phyloP scores from a whole-genome alignment of 2,113 vertebrate species.

The Pterocles orientalis region DNA sequence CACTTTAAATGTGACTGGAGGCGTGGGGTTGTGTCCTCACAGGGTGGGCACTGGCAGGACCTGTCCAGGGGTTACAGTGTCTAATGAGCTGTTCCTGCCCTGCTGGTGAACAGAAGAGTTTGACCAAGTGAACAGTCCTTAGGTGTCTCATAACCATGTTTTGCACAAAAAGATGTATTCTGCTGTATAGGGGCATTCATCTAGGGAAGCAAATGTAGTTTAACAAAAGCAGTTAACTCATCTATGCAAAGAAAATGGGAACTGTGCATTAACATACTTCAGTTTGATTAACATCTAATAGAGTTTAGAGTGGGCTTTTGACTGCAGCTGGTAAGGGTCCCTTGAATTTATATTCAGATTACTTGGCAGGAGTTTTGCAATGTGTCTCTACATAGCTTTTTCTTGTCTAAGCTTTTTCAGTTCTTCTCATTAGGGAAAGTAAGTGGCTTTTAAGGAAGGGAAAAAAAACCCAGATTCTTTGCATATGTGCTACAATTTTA shows the following conservation, averaged over 20 bases:
- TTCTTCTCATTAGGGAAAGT: background rate
- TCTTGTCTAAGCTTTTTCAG: background rate
- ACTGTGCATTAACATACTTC: slow-evolving; percentile 8
- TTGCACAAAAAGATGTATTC: background rate
- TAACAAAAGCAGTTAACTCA: background rate
- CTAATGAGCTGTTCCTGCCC: background rate
- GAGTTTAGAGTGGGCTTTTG: slow-evolving; percentile 46
- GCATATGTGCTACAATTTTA: background rate
- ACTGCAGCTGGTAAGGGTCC: slow-evolving; percentile 44
- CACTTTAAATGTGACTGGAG: accelerated
- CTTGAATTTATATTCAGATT: slow-evolving; percentile 52
- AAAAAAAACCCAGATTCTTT: background rate
- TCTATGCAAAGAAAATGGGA: background rate
- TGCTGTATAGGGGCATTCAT: background rate
- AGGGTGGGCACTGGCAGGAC: background rate
- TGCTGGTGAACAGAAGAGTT: background rate
- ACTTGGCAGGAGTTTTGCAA: slow-evolving; percentile 22
- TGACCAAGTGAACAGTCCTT: background rate
- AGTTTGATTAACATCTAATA: slow-evolving; percentile 32
- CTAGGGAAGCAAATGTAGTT: background rate
- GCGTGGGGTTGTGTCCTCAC: background rate
- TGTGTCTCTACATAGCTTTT: background rate
- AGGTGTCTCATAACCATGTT: accelerated
- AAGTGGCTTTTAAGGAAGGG: background rate
- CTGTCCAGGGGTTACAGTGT: background rate